A percentile compares a stretch with the other conserved stretches of the same genome.
Conservation (phyloP, 2,888 invertebrate genomes). For the Hofmannophila pseudospretella region DNA sequence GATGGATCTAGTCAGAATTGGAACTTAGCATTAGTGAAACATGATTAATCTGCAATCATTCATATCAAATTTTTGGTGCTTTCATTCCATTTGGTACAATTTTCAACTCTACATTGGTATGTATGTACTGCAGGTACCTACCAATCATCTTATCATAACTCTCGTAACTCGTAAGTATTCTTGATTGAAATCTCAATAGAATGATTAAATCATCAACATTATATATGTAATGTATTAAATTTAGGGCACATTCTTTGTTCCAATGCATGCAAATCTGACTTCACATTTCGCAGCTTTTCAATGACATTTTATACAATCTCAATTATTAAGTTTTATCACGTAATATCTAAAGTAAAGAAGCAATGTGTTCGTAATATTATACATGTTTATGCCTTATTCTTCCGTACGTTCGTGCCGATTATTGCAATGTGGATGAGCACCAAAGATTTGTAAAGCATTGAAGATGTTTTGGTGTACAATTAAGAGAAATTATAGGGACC, state of each 20-base stretch:
- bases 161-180: too few relatives aligned
- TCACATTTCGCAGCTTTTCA: slow-evolving; percentile 71
- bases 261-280: slow-evolving; percentile 50
- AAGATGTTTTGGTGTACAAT: slow-evolving; percentile 72
- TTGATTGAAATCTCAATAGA: too few relatives aligned
- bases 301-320: slow-evolving; percentile 65
- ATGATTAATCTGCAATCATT: slow-evolving; percentile 9
- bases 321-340: slow-evolving; percentile 65
- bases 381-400: slow-evolving; percentile 49
- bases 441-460: slow-evolving; percentile 74
- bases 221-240: too few relatives aligned
- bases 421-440: slow-evolving; percentile 72
- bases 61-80: slow-evolving; percentile 10
- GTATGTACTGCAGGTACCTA: background rate
- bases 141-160: too few relatives aligned
- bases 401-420: slow-evolving; percentile 64
- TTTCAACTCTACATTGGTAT: background rate
- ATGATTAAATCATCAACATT: too few relatives aligned
- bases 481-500: slow-evolving; percentile 76
- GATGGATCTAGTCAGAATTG: slow-evolving; percentile 72
- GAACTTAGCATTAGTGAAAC: slow-evolving; percentile 51
- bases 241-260: too few relatives aligned
- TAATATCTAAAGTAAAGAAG: slow-evolving; percentile 54
- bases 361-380: slow-evolving; percentile 70
- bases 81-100: slow-evolving; percentile 9